A percentile compares a stretch with the other conserved stretches of the same genome.
Conservation (phyloP, 2,113 vertebrate genomes). For the Oreochromis spilurus region DNA sequence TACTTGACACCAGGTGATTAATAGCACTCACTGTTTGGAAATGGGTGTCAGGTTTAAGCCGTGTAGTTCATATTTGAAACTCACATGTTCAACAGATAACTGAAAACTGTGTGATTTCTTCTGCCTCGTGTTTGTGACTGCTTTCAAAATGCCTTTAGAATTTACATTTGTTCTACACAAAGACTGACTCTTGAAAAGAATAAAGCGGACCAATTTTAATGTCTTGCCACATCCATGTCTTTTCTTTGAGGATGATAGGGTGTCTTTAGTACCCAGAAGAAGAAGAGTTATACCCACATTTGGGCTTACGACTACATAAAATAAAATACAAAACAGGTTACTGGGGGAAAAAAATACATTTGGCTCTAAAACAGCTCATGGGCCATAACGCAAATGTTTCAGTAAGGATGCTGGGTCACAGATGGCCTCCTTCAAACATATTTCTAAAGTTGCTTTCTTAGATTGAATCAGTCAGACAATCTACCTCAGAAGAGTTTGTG, state of each 20-base stretch:
- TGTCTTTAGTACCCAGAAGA: background rate
- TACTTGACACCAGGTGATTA: background rate
- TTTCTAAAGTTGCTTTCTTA: background rate
- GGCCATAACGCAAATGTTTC: background rate
- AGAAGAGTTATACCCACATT: background rate
- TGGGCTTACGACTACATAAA: background rate
- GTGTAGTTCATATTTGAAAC: background rate
- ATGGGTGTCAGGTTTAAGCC: background rate
- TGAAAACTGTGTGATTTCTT: background rate
- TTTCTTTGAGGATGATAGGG: background rate
- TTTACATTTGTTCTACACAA: background rate
- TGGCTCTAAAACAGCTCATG: background rate
- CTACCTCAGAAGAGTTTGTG: background rate
- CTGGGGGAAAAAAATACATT: fast-evolving
- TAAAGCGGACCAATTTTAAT: background rate
- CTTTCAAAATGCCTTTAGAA: background rate
- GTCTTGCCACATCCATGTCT: background rate
- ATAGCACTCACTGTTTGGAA: background rate
- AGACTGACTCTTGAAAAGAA: background rate
- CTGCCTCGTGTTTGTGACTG: fast-evolving
- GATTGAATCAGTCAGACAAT: background rate
- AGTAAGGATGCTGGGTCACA: background rate
- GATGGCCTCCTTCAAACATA: background rate
- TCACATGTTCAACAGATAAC: background rate
- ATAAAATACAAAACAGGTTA: background rate